Percentiles rank a stretch among this genome's conserved stretches.
Conservation (phyloP, 2,888 invertebrate genomes). For the Timema podura region DNA sequence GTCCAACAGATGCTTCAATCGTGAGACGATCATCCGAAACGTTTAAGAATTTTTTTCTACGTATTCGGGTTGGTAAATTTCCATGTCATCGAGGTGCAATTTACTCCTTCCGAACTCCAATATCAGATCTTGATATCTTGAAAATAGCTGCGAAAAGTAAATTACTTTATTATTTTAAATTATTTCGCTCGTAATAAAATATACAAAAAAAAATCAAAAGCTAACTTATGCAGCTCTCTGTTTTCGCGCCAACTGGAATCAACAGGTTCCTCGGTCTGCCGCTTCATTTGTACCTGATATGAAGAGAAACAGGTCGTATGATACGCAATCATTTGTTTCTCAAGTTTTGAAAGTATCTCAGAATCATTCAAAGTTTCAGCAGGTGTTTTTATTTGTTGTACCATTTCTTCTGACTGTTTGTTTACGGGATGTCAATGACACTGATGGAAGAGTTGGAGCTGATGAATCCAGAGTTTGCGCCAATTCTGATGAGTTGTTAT, state of each 20-base stretch:
- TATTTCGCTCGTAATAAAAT: slow-evolving; percentile 10
- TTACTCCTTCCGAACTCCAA: neutral
- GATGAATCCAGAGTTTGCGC: neutral
- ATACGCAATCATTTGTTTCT: neutral
- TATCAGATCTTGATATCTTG: neutral
- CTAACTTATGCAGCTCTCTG: slow-evolving; percentile 4
- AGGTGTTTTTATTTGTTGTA: neutral
- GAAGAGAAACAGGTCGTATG: neutral
- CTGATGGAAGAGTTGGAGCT: neutral
- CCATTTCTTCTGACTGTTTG: neutral
- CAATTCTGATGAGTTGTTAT: neutral
- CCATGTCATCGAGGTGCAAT: neutral
- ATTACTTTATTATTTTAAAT: neutral
- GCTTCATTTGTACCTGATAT: neutral
- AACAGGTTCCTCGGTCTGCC: neutral
- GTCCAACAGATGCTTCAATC: no score
- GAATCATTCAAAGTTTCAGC: neutral
- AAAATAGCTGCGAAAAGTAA: neutral
- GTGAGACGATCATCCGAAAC: no score
- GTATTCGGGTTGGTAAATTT: neutral
- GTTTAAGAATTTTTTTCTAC: no score
- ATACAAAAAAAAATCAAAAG: neutral
- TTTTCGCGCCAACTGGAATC: neutral
- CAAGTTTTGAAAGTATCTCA: slow-evolving; percentile 3
- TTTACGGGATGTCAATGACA: neutral